Conservation (phyloP, 2,888 invertebrate species). For the Nymphalis c-album region DNA sequence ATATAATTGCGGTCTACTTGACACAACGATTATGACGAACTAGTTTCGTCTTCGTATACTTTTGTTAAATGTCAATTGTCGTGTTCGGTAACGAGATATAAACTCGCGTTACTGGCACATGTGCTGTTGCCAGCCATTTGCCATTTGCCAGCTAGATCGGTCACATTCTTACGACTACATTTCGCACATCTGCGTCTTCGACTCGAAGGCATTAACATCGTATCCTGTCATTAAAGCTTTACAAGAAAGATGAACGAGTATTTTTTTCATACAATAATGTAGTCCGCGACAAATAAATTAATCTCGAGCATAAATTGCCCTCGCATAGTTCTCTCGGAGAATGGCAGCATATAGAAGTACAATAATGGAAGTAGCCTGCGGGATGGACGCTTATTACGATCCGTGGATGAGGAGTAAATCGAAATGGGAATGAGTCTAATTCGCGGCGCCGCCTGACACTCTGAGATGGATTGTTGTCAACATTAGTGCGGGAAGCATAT, state of each 20-base stretch:
- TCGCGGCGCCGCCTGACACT: conserved; percentile 76
- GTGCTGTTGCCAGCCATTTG: conserved; percentile 47
- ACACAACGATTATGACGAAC: conserved; percentile 5
- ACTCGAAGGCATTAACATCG: conserved; percentile 60
- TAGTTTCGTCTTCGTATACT: conserved; percentile 1
- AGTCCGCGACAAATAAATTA: conserved; percentile 67
- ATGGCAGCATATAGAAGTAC: conserved; percentile 46
- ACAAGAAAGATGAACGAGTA: conserved; percentile 58
- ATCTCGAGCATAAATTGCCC: conserved; percentile 64
- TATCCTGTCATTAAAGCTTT: conserved; percentile 76
- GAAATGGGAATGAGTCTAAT: conserved; percentile 78
- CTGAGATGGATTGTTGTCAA: conserved; percentile 79
- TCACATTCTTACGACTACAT: conserved; percentile 60
- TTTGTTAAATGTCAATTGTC: conserved; percentile 35
- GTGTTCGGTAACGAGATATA: conserved; percentile 13
- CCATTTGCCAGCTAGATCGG: conserved; percentile 51
- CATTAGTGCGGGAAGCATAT: conserved; percentile 77
- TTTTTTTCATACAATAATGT: conserved; percentile 65
- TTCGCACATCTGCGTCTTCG: conserved; percentile 69
- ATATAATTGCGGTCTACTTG: conserved; percentile 3
- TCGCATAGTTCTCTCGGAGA: conserved; percentile 57
- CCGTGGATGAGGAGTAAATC: conserved; percentile 68
- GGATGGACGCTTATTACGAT: conserved; percentile 60
- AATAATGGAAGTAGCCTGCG: conserved; percentile 58
- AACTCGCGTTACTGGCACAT: conserved; percentile 48